Conservation (phyloP, 2,888 invertebrate genomes). For the Temnothorax unifasciatus region DNA sequence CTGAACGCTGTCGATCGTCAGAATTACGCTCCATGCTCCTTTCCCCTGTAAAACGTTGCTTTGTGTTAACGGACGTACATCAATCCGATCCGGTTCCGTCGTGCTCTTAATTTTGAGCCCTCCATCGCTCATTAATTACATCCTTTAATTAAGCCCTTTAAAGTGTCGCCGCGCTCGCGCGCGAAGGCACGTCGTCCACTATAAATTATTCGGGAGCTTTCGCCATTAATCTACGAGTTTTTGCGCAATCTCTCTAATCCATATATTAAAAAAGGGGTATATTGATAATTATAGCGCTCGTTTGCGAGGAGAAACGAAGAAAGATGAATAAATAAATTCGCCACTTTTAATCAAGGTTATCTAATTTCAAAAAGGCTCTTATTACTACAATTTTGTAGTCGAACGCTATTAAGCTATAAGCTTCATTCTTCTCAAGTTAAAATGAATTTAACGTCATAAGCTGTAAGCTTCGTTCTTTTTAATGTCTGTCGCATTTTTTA, state of each 20-base stretch:
- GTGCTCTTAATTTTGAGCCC: constrained; percentile 32
- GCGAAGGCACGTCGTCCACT: constrained; percentile 13
- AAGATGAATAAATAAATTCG: neutral
- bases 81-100: neutral
- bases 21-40: constrained; percentile 90
- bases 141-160: constrained; percentile 39
- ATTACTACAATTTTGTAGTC: too few species aligned
- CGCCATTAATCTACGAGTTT: constrained; percentile 40
- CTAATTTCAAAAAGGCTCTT: neutral
- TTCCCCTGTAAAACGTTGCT: constrained; percentile 87
- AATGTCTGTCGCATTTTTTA: constrained; percentile 1
- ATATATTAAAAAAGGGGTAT: constrained; percentile 17
- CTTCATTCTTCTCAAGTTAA: too few species aligned
- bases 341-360: neutral
- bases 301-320: neutral
- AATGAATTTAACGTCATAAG: neutral
- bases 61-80: constrained; percentile 8
- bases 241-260: constrained; percentile 20
- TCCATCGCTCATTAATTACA: constrained; percentile 41
- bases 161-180: constrained; percentile 24
- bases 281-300: constrained; percentile 38
- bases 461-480: neutral
- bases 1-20: constrained; percentile 90
- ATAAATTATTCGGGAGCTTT: constrained; percentile 41
- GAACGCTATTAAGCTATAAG: neutral